A percentile compares a stretch with the other conserved stretches of the same genome.
Conservation (phyloP, 2,888 invertebrate genomes). For the Andrena dorsata region DNA sequence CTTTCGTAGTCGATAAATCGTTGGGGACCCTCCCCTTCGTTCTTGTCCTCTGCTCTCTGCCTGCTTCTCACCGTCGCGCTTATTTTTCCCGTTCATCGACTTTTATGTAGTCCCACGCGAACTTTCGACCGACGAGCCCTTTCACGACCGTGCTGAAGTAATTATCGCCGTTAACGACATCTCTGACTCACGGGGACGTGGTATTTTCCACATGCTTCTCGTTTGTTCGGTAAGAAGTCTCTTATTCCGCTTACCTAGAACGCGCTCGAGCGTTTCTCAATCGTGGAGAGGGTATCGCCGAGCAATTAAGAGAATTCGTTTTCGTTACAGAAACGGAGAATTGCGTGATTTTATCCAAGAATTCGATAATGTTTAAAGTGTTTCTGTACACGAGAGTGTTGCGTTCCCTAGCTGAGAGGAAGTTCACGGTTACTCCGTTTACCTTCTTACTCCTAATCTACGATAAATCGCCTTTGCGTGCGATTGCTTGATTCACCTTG, state of each 20-base stretch:
- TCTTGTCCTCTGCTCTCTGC: constrained; percentile 21
- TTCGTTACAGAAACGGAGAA: background rate
- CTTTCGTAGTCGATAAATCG: constrained; percentile 77
- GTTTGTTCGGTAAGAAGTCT: background rate
- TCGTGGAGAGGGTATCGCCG: background rate
- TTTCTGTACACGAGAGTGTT: background rate
- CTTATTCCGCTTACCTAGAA: background rate
- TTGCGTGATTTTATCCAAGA: background rate
- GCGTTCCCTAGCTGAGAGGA: background rate
- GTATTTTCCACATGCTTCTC: constrained; percentile 6
- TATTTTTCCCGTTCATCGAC: constrained; percentile 50
- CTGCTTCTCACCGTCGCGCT: constrained; percentile 38
- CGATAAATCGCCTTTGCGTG: constrained; percentile 57
- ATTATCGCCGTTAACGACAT: constrained; percentile 47
- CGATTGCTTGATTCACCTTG: constrained; percentile 47
- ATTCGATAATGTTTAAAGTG: background rate
- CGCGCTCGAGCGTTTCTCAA: background rate
- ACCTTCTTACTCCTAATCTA: constrained; percentile 31
- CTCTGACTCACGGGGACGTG: background rate
- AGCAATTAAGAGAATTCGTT: background rate
- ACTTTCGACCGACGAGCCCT: constrained; percentile 35
- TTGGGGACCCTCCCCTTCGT: constrained; percentile 31
- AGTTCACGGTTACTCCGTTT: constrained; percentile 41
- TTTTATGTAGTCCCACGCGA: constrained; percentile 48
- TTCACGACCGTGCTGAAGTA: constrained; percentile 34